phyloP scores from a whole-genome alignment of 2,797 vertebrate genomes.

The Halcyon badia region DNA sequence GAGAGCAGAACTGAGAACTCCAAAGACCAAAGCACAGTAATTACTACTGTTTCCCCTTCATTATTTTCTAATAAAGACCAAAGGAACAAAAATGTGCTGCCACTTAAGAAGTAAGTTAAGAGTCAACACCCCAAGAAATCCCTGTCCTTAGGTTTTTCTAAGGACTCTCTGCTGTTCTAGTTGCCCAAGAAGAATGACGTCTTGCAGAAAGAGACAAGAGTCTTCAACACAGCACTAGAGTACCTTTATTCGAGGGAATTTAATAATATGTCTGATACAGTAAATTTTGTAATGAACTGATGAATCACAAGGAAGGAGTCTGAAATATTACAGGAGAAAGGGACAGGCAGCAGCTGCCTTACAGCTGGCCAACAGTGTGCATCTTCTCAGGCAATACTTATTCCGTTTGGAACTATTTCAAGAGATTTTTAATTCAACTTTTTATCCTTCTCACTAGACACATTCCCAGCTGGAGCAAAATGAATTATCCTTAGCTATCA shows the following conservation, averaged over 20 bases:
- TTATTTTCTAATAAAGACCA: background rate
- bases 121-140: background rate
- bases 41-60: background rate
- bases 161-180: background rate
- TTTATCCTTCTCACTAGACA: slow-evolving; percentile 14
- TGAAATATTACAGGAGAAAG: background rate
- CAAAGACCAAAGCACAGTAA: background rate
- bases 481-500: slow-evolving; percentile 29
- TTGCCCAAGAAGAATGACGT: background rate
- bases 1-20: background rate
- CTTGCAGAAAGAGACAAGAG: background rate
- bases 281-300: background rate
- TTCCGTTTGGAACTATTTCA: background rate
- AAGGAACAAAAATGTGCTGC: background rate
- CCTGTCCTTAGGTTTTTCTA: background rate
- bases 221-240: background rate
- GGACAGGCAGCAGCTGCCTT: background rate
- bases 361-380: background rate
- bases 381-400: slow-evolving; percentile 19
- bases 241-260: background rate
- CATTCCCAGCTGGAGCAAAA: background rate
- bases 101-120: background rate
- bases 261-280: slow-evolving; percentile 14
- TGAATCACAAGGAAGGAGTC: slow-evolving; percentile 8
- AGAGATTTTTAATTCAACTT: slow-evolving; percentile 20